Conservation (phyloP, 2,113 vertebrate genomes). For the Neomonachus schauinslandi region DNA sequence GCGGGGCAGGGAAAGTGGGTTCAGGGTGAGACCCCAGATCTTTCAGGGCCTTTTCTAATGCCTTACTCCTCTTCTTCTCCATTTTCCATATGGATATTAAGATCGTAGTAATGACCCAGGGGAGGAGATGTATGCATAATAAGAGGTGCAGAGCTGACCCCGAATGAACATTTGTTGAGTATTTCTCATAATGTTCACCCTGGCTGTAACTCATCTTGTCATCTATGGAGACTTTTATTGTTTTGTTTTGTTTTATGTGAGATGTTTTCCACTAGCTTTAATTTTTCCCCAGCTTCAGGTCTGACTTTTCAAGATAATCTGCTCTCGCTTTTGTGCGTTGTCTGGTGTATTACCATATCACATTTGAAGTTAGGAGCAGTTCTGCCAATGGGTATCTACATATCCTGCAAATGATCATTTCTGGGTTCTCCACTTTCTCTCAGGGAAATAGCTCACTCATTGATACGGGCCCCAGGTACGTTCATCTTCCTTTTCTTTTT, state of each 20-base stretch:
- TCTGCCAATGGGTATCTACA: background rate
- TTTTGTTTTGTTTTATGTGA: constrained; percentile 4
- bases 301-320: background rate
- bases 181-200: background rate
- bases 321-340: background rate
- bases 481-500: background rate
- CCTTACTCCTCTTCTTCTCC: background rate
- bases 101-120: background rate
- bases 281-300: background rate
- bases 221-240: background rate
- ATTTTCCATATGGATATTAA: fast-evolving
- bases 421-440: background rate
- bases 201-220: background rate
- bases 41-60: background rate
- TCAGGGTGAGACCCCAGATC: too few relatives aligned
- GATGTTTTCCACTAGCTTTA: background rate
- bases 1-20: fast-evolving
- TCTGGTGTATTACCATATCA: background rate
- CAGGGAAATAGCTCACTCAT: background rate
- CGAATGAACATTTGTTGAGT: background rate
- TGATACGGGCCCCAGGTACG: background rate
- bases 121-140: background rate
- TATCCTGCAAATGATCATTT: background rate
- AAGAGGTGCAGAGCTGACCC: too few relatives aligned
- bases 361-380: background rate